Evolutionary conservation across 2,888 invertebrate species (phyloP), one percentile per base, ranked within the genome.

Genomic region (Xestia ashworthii): DNA sequence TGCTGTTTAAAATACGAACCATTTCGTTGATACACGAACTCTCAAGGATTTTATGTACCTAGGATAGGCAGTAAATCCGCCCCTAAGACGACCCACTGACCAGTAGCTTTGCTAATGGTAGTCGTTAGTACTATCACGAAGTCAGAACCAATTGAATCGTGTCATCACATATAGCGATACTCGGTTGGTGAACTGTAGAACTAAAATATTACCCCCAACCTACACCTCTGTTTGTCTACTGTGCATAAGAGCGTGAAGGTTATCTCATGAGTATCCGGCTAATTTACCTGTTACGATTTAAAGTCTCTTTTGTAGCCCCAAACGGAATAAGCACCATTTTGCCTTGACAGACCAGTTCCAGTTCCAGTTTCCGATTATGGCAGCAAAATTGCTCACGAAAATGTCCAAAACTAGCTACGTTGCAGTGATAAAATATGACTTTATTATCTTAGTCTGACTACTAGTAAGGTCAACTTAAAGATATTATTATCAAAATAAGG

Each of bases 371-470:
- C 73, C 66, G 16, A 69, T 50, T 87, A 83, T 70, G 81, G 76
- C 67, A 58, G 66, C 67, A 83, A 83, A 75, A 85, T 78, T 76
- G 74, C 62, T 62, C 58, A 48, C 68, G 41, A 74, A 82, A 78
- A 78, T 79, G 55, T 64, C 70, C 74, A 53, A 80, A 82, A 71
- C 64, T 3, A 38, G 41, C 53, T 53, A 16, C 44, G 32, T 25
- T 32, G n/a, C 32, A 5, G 16, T 32, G 65, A 5, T 50, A 14
- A 74, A 46, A 6, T 2, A 58, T 12, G 32, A 44, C 32, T 2
- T 58, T 6, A 58, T 67, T 58, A 64, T 58, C 4, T 58, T 14
- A 6, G n/a, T 38, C 19, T 22, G 44, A 50, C 55, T 72, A 55
- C 38, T 50, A 14, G 62, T 76, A 44, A 58, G 58, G n/a, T 46